These are phyloP conservation scores for Diadophis punctatus DNA, from an alignment of 2,113 vertebrate genomes.

Conservation along the genomic window DNA sequence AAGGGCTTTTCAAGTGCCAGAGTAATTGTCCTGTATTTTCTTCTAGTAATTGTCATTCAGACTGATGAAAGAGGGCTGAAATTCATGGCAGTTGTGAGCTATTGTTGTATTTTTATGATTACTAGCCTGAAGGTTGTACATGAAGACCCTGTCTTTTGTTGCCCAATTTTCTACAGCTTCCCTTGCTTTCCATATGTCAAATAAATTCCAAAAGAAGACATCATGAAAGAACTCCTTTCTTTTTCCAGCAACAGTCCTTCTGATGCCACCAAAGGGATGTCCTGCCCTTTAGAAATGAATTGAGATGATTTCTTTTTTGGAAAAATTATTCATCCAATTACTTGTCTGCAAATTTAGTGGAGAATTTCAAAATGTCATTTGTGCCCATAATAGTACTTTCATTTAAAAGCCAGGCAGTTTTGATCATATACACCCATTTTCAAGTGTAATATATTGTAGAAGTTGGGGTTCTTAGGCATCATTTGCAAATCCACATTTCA, in stretches of 20 bases:
- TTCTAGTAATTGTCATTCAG: background rate
- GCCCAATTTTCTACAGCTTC: background rate
- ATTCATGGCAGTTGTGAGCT: background rate
- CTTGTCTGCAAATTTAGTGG: background rate
- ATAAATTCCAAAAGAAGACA: background rate
- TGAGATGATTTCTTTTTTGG: background rate
- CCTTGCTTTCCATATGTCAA: background rate
- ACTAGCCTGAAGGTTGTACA: background rate
- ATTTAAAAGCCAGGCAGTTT: background rate
- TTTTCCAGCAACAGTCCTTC: background rate
- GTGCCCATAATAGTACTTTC: background rate
- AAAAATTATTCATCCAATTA: background rate
- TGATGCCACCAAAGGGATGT: background rate
- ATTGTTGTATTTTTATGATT: background rate
- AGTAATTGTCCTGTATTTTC: background rate
- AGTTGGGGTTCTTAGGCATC: background rate
- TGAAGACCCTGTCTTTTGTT: background rate
- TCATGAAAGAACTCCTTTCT: background rate
- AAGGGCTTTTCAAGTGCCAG: background rate
- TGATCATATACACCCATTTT: background rate
- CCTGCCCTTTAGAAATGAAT: background rate
- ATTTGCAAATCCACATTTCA: background rate
- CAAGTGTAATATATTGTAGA: background rate
- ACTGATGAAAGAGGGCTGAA: background rate
- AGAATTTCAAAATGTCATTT: background rate